Conservation (phyloP, 2,888 invertebrate genomes). For the Clistopyga incitator region DNA sequence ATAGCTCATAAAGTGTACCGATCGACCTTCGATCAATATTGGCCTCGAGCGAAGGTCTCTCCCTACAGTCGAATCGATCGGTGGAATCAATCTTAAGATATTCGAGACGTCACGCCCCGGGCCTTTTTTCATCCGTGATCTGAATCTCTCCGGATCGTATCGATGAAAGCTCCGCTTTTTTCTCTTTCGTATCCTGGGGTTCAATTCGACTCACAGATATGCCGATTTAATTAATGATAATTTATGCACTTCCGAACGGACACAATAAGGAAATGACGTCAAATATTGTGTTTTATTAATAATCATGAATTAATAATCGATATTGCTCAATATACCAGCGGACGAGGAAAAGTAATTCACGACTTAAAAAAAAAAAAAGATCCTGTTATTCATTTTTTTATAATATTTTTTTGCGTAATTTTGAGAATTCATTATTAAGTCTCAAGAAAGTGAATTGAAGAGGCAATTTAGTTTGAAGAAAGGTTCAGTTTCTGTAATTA, state of each 20-base stretch:
- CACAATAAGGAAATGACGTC: not conserved
- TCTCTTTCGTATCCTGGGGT: not conserved
- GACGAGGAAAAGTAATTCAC: too few species aligned
- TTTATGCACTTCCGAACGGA: not conserved
- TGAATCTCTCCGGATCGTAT: slow-evolving; percentile 4
- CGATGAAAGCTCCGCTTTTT: slow-evolving; percentile 9
- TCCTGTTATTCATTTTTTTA: too few species aligned
- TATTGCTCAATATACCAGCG: too few species aligned
- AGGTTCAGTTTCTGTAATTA: not conserved
- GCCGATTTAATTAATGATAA: not conserved
- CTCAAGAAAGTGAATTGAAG: not conserved
- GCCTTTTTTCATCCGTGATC: slow-evolving; percentile 22
- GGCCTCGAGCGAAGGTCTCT: slow-evolving; percentile 57
- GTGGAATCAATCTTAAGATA: slow-evolving; percentile 35
- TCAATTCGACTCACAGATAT: too few species aligned
- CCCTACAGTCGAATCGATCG: slow-evolving; percentile 35
- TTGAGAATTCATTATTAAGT: too few species aligned
- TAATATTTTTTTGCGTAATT: too few species aligned
- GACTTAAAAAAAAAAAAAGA: too few species aligned
- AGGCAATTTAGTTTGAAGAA: not conserved
- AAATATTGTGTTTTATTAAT: too few species aligned
- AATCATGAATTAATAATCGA: too few species aligned
- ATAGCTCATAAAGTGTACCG: slow-evolving; percentile 21
- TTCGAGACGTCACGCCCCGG: slow-evolving; percentile 25
- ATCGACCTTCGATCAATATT: slow-evolving; percentile 58